A percentile compares a stretch with the other conserved stretches of the same genome.
These are phyloP conservation scores for Tetragonisca angustula DNA, from an alignment of 2,888 invertebrate genomes.

Conservation along the genomic window DNA sequence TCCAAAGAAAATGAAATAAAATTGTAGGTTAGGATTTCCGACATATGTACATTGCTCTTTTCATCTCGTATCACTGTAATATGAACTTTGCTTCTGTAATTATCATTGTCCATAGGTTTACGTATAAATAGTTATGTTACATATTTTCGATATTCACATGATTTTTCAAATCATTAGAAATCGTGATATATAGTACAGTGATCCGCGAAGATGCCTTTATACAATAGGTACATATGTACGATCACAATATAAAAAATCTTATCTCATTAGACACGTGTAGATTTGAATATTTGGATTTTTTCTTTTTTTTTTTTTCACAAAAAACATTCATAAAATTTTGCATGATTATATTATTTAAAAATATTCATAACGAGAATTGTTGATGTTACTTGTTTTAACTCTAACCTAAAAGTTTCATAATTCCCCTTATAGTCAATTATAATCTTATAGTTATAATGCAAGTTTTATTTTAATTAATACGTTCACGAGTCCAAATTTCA, in stretches of 20 bases:
- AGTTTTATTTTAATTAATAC: conserved; percentile 7
- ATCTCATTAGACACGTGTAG: conserved; percentile 39
- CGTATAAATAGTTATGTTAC: conserved; percentile 17
- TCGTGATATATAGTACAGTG: conserved; percentile 8
- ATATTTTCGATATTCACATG: not conserved
- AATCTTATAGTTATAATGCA: conserved; percentile 8
- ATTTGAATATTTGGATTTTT: conserved; percentile 10
- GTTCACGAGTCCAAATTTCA: not conserved
- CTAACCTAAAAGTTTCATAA: conserved; percentile 49
- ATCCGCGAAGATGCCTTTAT: conserved; percentile 36
- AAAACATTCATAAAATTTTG: not conserved
- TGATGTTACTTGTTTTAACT: conserved; percentile 17
- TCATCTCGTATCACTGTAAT: conserved; percentile 5
- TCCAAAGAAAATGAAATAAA: not conserved
- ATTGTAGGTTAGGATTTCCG: conserved; percentile 39
- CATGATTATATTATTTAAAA: not conserved
- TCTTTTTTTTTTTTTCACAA: not conserved
- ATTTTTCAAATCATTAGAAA: conserved; percentile 20
- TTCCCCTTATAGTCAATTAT: not conserved
- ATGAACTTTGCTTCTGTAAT: conserved; percentile 43
- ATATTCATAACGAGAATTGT: conserved; percentile 1
- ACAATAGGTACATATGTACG: conserved; percentile 36
- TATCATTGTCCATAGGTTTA: conserved; percentile 10
- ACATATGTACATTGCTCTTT: conserved; percentile 8
- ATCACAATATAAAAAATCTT: conserved; percentile 26